A percentile compares a stretch with the other conserved stretches of the same genome.
phyloP scores from a whole-genome alignment of 2,797 vertebrate species.

The Sebastes flavidus region DNA sequence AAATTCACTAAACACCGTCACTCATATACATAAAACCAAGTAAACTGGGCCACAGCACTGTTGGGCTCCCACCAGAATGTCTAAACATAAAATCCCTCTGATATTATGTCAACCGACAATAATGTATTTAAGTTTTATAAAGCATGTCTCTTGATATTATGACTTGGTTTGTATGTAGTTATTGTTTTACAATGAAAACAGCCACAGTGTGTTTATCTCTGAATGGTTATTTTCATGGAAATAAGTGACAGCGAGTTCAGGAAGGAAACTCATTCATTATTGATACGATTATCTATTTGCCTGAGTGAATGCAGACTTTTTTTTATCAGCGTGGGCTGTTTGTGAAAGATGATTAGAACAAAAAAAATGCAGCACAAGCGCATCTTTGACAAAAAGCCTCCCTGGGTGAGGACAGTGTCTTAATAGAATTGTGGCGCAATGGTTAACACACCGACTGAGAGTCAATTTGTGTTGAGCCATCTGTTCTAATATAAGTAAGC shows the following conservation, averaged over 20 bases:
- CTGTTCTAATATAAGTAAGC: constrained; percentile 42
- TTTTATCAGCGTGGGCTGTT: constrained; percentile 53
- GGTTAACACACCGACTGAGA: constrained; percentile 12
- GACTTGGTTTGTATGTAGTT: background rate
- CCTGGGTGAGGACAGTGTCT: background rate
- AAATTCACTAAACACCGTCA: constrained; percentile 29
- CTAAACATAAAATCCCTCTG: background rate
- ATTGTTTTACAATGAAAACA: constrained; percentile 23
- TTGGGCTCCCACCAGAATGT: background rate
- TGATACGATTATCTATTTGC: constrained; percentile 60
- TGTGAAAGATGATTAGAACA: constrained; percentile 39
- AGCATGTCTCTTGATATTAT: background rate
- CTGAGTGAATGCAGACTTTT: constrained; percentile 51
- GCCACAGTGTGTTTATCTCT: constrained; percentile 10
- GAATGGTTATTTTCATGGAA: constrained; percentile 23
- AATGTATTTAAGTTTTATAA: background rate
- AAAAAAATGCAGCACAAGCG: constrained; percentile 18
- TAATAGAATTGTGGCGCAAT: background rate
- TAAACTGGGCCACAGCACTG: background rate
- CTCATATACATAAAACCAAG: constrained; percentile 6
- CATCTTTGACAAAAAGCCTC: constrained; percentile 1
- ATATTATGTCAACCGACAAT: background rate
- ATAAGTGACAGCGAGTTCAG: constrained; percentile 31
- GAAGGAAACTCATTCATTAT: constrained; percentile 50
- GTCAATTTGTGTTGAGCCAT: constrained; percentile 41